These are phyloP conservation scores for Labeo calbasu DNA, from an alignment of 2,797 vertebrate genomes.

Conservation along the genomic window DNA sequence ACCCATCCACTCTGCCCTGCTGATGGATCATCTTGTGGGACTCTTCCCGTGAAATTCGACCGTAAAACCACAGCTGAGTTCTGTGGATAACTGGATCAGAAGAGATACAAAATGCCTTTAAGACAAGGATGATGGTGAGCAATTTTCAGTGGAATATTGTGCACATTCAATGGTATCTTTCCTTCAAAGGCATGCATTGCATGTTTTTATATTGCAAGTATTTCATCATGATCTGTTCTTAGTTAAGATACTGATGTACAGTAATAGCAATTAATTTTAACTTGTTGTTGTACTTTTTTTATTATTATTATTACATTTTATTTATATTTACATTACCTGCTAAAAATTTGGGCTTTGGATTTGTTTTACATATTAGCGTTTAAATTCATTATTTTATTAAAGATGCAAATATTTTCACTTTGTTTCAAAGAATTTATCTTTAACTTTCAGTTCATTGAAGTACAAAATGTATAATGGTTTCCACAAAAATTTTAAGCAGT, in stretches of 20 bases:
- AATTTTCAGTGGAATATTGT: background rate
- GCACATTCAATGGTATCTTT: background rate
- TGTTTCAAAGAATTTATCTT: background rate
- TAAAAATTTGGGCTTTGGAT: background rate
- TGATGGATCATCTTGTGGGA: slow-evolving; percentile 95
- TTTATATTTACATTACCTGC: background rate
- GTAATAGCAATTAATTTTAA: background rate
- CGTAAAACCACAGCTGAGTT: slow-evolving; percentile 98
- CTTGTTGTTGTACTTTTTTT: background rate
- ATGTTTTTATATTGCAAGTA: background rate
- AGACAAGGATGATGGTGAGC: slow-evolving; percentile 6
- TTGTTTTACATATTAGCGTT: background rate
- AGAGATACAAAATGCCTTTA: slow-evolving; percentile 15
- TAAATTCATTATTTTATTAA: background rate
- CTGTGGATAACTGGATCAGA: slow-evolving; percentile 88
- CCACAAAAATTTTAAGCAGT: background rate
- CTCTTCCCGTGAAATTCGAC: slow-evolving; percentile 94
- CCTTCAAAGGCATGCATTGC: background rate
- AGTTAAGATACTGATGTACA: background rate
- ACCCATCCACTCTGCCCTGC: slow-evolving; percentile 98
- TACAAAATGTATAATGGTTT: background rate
- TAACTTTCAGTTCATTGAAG: background rate
- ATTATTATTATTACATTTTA: background rate
- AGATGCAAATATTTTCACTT: background rate
- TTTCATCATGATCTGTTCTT: background rate